Evolutionary conservation across 1,140 invertebrate species (phyloP).

Genomic region (Drosophila kikkawai): DNA sequence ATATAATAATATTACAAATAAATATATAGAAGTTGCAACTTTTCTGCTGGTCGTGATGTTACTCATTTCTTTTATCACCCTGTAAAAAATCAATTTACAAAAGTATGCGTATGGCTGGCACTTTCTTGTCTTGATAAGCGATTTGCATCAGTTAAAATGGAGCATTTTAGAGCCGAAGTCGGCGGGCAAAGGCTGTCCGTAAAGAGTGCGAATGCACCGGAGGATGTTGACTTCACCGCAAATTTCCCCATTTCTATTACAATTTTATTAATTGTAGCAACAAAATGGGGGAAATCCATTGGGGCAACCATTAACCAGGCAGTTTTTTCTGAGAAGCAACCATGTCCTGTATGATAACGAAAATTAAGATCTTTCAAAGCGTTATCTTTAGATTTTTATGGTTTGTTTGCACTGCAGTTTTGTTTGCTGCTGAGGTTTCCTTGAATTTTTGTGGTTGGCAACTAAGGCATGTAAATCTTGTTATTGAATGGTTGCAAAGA

Average conservation of each 20-base stretch:
- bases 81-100: slow-evolving; percentile 28
- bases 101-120: slow-evolving; percentile 47
- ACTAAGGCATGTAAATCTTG: slow-evolving; percentile 44
- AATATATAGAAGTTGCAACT: neutral
- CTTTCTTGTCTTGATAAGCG: slow-evolving; percentile 75
- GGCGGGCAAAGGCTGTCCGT: slow-evolving; percentile 20
- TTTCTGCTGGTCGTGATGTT: neutral
- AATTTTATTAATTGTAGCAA: slow-evolving; percentile 55
- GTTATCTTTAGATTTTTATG: slow-evolving; percentile 16
- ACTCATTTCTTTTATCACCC: slow-evolving; percentile 24
- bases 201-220: slow-evolving; percentile 67
- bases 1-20: neutral
- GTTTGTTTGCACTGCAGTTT: slow-evolving; percentile 44
- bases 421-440: slow-evolving; percentile 35
- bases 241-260: slow-evolving; percentile 13
- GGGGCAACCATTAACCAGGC: neutral
- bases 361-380: neutral
- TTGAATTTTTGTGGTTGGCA: slow-evolving; percentile 59
- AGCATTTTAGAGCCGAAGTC: slow-evolving; percentile 68
- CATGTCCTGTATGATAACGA: neutral
- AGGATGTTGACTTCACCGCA: slow-evolving; percentile 67
- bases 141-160: slow-evolving; percentile 79
- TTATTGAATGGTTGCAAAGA: slow-evolving; percentile 32
- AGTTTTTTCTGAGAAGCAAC: neutral
- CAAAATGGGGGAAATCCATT: slow-evolving; percentile 8